Evolutionary conservation across 2,888 invertebrate species (phyloP).

Genomic region (Xestia rhomboidea): DNA sequence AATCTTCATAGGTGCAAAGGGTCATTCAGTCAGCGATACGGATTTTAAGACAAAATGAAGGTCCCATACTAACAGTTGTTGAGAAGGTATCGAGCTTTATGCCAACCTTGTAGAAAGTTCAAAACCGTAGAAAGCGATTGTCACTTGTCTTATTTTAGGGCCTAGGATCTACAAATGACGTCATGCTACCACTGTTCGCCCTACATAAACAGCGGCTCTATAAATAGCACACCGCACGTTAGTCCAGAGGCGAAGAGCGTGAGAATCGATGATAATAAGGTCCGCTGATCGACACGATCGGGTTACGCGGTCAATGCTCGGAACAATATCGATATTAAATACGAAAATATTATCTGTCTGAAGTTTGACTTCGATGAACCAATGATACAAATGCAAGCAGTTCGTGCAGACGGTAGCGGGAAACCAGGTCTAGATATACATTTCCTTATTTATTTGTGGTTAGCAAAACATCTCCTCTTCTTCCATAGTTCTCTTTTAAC

Average conservation of each 20-base stretch:
- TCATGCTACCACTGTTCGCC: background rate
- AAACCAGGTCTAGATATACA: background rate
- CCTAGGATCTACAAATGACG: slow-evolving; percentile 1
- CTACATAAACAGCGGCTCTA: slow-evolving; percentile 31
- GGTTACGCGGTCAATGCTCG: slow-evolving; percentile 67
- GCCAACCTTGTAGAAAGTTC: background rate
- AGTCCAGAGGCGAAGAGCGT: slow-evolving; percentile 54
- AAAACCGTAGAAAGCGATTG: background rate
- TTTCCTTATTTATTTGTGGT: background rate
- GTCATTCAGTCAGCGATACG: background rate
- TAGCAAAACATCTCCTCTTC: background rate
- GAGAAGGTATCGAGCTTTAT: background rate
- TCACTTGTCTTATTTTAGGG: background rate
- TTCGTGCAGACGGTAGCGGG: background rate
- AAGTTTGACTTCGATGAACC: background rate
- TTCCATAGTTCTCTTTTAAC: background rate
- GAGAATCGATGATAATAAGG: slow-evolving; percentile 66
- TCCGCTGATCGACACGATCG: slow-evolving; percentile 60
- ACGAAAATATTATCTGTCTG: slow-evolving; percentile 4
- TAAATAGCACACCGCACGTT: slow-evolving; percentile 54
- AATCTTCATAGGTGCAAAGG: background rate
- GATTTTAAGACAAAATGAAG: background rate
- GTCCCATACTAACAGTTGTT: background rate
- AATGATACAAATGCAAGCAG: background rate
- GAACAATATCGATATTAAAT: slow-evolving; percentile 35